These are phyloP conservation scores for Mycetomoellerius zeteki DNA, from an alignment of 1,140 invertebrate genomes.

Conservation along the genomic window DNA sequence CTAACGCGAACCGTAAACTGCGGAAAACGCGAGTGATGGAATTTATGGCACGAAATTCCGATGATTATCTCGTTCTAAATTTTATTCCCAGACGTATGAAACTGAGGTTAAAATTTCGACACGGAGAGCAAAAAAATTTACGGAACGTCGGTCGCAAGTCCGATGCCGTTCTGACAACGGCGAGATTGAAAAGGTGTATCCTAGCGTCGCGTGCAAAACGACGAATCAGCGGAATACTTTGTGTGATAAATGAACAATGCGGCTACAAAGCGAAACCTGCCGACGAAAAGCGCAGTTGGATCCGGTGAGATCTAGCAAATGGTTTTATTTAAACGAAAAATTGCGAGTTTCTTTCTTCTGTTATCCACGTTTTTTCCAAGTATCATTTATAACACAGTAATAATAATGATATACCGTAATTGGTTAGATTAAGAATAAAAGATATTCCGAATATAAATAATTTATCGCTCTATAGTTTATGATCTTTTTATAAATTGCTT, in stretches of 20 bases:
- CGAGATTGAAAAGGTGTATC: slow-evolving; percentile 50
- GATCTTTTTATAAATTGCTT: neutral
- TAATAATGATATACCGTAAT: neutral
- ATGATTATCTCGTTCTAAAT: slow-evolving; percentile 38
- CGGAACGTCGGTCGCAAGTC: neutral
- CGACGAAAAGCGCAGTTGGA: slow-evolving; percentile 11
- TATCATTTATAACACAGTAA: neutral
- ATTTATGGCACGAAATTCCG: slow-evolving; percentile 38
- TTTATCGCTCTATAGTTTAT: neutral
- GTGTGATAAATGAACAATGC: slow-evolving; percentile 53
- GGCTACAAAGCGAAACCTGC: slow-evolving; percentile 10
- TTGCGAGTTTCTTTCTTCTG: neutral
- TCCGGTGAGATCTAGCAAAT: neutral
- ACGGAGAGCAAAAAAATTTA: slow-evolving; percentile 11
- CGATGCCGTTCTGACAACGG: slow-evolving; percentile 26
- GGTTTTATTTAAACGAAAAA: slow-evolving; percentile 45
- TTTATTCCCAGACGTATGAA: slow-evolving; percentile 36
- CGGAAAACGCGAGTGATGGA: slow-evolving; percentile 6
- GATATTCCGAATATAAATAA: neutral
- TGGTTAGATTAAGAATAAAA: neutral
- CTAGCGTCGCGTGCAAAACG: neutral
- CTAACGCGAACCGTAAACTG: slow-evolving; percentile 38
- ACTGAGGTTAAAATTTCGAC: slow-evolving; percentile 30
- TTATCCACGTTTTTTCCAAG: neutral
- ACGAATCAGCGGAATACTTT: slow-evolving; percentile 43